phyloP scores from a whole-genome alignment of 2,113 vertebrate genomes.

The Pelodiscus sinensis region DNA sequence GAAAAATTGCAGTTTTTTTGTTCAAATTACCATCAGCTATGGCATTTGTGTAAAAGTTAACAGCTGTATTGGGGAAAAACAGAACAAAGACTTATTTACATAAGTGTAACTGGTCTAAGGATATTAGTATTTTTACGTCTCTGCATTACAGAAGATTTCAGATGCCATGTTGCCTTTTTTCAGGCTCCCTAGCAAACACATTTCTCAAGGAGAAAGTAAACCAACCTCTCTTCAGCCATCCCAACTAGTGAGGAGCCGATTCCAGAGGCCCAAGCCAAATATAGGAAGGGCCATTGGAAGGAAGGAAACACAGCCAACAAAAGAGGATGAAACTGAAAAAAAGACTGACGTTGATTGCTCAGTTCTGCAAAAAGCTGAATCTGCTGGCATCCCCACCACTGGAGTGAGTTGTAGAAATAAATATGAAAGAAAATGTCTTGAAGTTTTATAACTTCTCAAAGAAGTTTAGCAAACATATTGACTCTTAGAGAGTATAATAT shows the following conservation, averaged over 20 bases:
- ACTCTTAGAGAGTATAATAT: neutral
- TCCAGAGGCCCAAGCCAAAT: constrained; percentile 74
- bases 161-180: neutral
- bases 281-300: constrained; percentile 48
- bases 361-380: constrained; percentile 36
- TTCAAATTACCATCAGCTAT: neutral
- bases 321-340: constrained; percentile 20
- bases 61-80: neutral
- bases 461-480: neutral
- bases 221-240: constrained; percentile 8
- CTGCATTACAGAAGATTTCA: neutral
- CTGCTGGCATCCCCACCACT: neutral
- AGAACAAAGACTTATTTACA: fast-evolving
- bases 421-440: neutral
- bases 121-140: neutral
- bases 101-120: neutral
- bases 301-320: constrained; percentile 22
- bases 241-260: constrained; percentile 6
- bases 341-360: constrained; percentile 1
- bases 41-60: neutral
- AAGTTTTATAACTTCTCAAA: neutral
- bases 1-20: neutral
- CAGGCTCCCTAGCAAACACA: neutral
- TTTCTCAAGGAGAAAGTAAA: constrained; percentile 41
- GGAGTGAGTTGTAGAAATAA: constrained; percentile 50